Evolutionary conservation across 2,888 invertebrate species (phyloP).

Genomic region (Dynastes hyllus): DNA sequence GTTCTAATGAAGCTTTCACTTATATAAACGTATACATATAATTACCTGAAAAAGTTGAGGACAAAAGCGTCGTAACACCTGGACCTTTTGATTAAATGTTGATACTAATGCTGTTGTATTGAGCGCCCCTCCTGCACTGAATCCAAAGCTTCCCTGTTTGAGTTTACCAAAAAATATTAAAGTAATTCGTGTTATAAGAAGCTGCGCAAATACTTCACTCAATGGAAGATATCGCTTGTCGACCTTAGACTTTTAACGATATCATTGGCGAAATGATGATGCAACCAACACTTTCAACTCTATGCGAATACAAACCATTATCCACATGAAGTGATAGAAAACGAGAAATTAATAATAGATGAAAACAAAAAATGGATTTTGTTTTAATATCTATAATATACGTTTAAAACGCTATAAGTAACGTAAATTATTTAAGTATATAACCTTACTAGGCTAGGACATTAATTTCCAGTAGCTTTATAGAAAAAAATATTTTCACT

Average conservation of each 20-base stretch:
- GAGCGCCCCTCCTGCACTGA: slow-evolving; percentile 55
- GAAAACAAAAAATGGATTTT: slow-evolving; percentile 3
- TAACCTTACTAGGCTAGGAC: too few species aligned
- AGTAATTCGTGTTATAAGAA: slow-evolving; percentile 18
- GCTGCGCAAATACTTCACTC: slow-evolving; percentile 41
- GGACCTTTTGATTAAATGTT: slow-evolving; percentile 67
- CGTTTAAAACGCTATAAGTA: background rate
- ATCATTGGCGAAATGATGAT: slow-evolving; percentile 40
- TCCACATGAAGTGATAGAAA: slow-evolving; percentile 37
- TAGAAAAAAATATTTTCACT: too few species aligned
- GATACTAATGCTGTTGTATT: slow-evolving; percentile 50
- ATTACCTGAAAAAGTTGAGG: slow-evolving; percentile 69
- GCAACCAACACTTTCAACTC: slow-evolving; percentile 30
- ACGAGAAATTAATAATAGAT: slow-evolving; percentile 20
- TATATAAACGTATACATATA: slow-evolving; percentile 50
- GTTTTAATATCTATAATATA: slow-evolving; percentile 7
- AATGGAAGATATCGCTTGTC: slow-evolving; percentile 54
- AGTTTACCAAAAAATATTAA: slow-evolving; percentile 45
- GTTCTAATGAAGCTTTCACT: too few species aligned
- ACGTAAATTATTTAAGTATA: too few species aligned
- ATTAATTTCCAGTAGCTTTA: too few species aligned
- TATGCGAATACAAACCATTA: slow-evolving; percentile 18
- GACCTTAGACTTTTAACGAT: slow-evolving; percentile 60
- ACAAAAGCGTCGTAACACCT: slow-evolving; percentile 67
- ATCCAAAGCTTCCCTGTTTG: slow-evolving; percentile 41